phyloP scores from a whole-genome alignment of 2,113 vertebrate species.

The Myrmecophaga tridactyla region DNA sequence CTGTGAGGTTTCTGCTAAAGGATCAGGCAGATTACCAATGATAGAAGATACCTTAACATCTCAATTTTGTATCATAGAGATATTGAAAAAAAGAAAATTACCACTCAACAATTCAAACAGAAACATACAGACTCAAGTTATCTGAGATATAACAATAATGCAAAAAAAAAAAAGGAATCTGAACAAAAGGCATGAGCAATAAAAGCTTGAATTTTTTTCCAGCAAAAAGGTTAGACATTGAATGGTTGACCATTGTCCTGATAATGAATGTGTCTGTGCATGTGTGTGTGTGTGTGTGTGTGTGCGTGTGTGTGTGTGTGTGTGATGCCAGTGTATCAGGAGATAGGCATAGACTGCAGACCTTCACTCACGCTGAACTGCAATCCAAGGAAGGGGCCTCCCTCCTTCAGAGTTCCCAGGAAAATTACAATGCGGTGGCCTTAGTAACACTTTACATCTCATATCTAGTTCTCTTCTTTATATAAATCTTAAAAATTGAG shows the following conservation, averaged over 20 bases:
- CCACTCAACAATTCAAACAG: background rate
- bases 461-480: background rate
- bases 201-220: background rate
- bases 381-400: background rate
- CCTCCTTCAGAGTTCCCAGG: background rate
- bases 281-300: too few species aligned
- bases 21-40: background rate
- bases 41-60: constrained; percentile 24
- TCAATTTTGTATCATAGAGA: background rate
- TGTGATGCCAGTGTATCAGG: constrained; percentile 58
- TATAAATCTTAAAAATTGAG: background rate
- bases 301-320: background rate
- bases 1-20: background rate
- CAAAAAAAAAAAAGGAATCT: background rate
- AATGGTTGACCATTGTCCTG: constrained; percentile 20
- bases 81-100: background rate
- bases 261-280: background rate
- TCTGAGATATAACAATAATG: background rate
- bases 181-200: background rate
- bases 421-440: background rate
- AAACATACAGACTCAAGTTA: background rate
- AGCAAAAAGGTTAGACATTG: background rate
- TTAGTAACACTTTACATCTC: background rate
- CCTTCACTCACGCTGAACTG: background rate
- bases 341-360: constrained; percentile 41